Percentiles rank a stretch among this genome's conserved stretches.
These are phyloP conservation scores for Pectinophora gossypiella DNA, from an alignment of 1,140 invertebrate species.

Conservation along the genomic window DNA sequence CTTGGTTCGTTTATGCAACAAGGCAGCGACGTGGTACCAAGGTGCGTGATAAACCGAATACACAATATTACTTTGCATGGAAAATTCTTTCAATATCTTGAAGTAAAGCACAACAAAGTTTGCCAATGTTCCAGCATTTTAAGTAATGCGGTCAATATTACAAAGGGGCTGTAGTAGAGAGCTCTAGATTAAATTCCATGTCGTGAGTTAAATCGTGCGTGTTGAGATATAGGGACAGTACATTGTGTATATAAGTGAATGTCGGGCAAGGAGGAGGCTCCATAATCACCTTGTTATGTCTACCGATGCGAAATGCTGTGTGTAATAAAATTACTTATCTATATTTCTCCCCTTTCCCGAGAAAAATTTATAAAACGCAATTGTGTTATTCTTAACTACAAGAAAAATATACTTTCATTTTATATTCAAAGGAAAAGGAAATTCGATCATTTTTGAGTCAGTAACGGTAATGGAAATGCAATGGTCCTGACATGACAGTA, in stretches of 20 bases:
- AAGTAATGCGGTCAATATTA: no score
- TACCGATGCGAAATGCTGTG: conserved; percentile 19
- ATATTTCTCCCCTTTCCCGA: conserved; percentile 10
- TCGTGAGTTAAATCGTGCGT: conserved; percentile 36
- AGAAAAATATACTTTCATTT: neutral
- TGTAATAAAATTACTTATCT: conserved; percentile 23
- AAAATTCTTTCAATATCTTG: no score
- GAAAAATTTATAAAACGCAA: neutral
- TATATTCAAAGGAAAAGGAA: neutral
- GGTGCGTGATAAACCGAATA: conserved; percentile 58
- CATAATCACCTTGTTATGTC: conserved; percentile 38
- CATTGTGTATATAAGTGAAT: conserved; percentile 24
- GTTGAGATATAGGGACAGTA: conserved; percentile 18
- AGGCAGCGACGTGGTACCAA: conserved; percentile 91
- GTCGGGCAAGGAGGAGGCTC: conserved; percentile 15
- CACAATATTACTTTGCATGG: neutral
- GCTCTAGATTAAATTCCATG: conserved; percentile 44
- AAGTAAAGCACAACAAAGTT: conserved; percentile 15
- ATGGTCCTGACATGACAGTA: neutral
- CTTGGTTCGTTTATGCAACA: conserved; percentile 97
- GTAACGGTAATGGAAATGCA: neutral
- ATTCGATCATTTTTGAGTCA: neutral
- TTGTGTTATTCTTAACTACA: no score
- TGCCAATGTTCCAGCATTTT: conserved; percentile 22
- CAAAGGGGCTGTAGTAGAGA: no score